These are phyloP conservation scores for Archips crataeganus DNA, from an alignment of 2,888 invertebrate genomes.

Conservation along the genomic window DNA sequence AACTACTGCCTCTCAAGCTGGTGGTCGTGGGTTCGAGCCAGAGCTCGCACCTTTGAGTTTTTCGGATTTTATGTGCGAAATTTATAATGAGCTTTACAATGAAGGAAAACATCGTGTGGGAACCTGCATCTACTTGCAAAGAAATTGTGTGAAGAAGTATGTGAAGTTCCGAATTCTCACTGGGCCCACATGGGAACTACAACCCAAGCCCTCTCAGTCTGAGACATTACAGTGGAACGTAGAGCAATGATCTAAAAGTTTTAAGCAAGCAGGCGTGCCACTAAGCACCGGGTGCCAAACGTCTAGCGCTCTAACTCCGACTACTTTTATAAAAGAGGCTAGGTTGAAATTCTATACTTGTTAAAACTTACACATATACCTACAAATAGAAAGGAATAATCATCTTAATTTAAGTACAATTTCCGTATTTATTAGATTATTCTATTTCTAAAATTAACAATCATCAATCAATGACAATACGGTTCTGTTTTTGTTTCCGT, in stretches of 20 bases:
- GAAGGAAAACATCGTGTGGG: background rate
- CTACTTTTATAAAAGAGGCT: no score
- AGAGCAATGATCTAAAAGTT: no score
- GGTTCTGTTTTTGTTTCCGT: conserved; percentile 22
- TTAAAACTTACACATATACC: background rate
- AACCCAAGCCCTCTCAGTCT: no score
- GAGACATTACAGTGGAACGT: no score
- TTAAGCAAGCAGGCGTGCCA: background rate
- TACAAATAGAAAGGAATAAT: background rate
- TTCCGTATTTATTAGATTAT: background rate
- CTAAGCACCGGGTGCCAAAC: background rate
- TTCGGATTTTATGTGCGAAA: no score
- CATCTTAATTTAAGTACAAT: background rate
- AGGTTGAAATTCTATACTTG: background rate
- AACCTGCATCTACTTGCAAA: background rate
- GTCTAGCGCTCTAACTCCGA: background rate
- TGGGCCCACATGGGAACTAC: no score
- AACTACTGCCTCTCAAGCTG: no score
- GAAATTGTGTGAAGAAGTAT: no score
- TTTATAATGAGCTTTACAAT: no score
- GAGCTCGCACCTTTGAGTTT: no score
- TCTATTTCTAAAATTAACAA: background rate
- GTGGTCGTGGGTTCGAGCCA: no score
- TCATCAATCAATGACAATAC: conserved; percentile 22
- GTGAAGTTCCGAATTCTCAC: no score